Evolutionary conservation across 2,113 vertebrate genomes (phyloP).

Genomic region (Struthio camelus): DNA sequence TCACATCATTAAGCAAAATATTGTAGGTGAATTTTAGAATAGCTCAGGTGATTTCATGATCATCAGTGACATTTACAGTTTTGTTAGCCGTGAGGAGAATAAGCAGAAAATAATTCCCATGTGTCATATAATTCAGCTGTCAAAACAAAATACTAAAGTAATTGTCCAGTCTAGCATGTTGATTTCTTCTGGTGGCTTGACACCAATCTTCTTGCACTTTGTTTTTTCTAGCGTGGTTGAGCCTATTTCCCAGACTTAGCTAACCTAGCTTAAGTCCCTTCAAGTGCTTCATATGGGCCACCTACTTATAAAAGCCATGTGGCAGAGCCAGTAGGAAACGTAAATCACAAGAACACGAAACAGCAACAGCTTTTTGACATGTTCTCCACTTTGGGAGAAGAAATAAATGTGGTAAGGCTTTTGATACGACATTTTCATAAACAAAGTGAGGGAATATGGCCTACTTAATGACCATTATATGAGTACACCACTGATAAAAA

Average conservation of each 20-base stretch:
- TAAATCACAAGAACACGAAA: not conserved
- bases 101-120: not conserved
- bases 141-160: not conserved
- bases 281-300: not conserved
- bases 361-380: not conserved
- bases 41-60: not conserved
- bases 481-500: not conserved
- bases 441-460: not conserved
- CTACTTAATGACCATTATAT: not conserved
- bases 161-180: not conserved
- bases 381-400: not conserved
- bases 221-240: not conserved
- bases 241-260: not conserved
- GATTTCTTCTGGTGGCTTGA: not conserved
- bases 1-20: not conserved
- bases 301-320: not conserved
- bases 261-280: not conserved
- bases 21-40: not conserved
- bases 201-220: accelerated
- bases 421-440: not conserved
- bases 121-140: not conserved
- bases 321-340: not conserved
- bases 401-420: not conserved
- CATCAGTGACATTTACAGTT: not conserved
- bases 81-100: not conserved